Conservation (phyloP, 2,888 invertebrate species). For the Cremastinae sp. region DNA sequence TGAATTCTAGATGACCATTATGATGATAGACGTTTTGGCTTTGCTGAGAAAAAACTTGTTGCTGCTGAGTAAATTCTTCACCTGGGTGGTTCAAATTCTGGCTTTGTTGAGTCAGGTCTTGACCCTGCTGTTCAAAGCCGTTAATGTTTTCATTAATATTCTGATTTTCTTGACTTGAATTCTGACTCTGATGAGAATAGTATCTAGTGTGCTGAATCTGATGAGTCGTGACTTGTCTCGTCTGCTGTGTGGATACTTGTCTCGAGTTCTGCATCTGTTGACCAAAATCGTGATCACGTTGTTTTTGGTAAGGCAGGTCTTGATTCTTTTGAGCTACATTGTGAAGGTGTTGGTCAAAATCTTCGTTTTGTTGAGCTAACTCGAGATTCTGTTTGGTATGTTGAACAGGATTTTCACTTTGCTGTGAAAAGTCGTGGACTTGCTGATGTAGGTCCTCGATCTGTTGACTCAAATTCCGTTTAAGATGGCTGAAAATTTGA, state of each 20-base stretch:
- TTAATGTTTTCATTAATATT: conserved; percentile 62
- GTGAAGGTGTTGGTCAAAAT: conserved; percentile 42
- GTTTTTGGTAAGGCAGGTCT: conserved; percentile 52
- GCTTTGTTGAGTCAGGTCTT: conserved; percentile 56
- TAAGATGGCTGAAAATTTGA: too few species aligned
- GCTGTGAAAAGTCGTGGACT: conserved; percentile 59
- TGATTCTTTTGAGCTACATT: conserved; percentile 49
- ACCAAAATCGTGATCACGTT: conserved; percentile 54
- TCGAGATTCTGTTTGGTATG: conserved; percentile 26
- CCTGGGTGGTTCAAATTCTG: conserved; percentile 20
- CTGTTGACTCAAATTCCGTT: too few species aligned
- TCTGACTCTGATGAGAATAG: conserved; percentile 64
- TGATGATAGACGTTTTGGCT: not conserved
- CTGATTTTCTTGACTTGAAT: conserved; percentile 66
- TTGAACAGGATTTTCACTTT: conserved; percentile 52
- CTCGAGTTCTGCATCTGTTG: conserved; percentile 71
- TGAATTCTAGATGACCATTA: not conserved
- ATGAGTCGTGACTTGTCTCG: conserved; percentile 53
- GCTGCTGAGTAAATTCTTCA: conserved; percentile 10
- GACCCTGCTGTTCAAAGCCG: conserved; percentile 57
- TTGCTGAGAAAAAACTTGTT: conserved; percentile 47
- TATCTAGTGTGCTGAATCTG: conserved; percentile 47
- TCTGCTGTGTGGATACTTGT: too few species aligned
- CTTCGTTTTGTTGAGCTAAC: conserved; percentile 59
- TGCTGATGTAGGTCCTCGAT: too few species aligned